Evolutionary conservation across 1,140 invertebrate genomes (phyloP).

Genomic region (Uloborus diversus): DNA sequence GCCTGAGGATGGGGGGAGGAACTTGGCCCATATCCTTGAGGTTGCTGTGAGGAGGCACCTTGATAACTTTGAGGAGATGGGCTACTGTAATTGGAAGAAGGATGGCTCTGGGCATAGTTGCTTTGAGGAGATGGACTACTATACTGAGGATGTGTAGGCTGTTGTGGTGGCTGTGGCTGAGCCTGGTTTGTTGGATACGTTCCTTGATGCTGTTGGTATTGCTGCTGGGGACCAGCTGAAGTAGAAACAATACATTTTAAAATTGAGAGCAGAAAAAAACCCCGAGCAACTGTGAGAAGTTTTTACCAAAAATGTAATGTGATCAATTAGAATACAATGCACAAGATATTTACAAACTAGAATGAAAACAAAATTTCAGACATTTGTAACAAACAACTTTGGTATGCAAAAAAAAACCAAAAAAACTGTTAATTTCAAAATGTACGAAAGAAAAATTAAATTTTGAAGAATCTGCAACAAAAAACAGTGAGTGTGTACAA

Average conservation of each 20-base stretch:
- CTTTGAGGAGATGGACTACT: slow-evolving; percentile 10
- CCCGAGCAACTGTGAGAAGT: no score
- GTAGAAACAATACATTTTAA: not conserved
- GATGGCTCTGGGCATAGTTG: slow-evolving; percentile 14
- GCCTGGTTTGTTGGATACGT: not conserved
- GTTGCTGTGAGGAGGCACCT: slow-evolving; percentile 30
- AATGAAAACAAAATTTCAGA: not conserved
- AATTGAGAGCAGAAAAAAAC: not conserved
- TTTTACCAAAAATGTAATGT: not conserved
- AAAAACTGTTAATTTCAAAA: not conserved
- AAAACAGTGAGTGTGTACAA: no score
- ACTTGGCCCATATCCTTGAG: slow-evolving; percentile 19
- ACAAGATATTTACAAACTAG: not conserved
- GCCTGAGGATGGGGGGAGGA: slow-evolving; percentile 44
- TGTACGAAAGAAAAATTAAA: not conserved
- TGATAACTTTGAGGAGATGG: slow-evolving; percentile 21
- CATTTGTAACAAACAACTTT: not conserved
- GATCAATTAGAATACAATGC: not conserved
- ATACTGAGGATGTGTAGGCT: slow-evolving; percentile 22
- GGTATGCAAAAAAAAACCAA: not conserved
- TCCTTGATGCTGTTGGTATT: not conserved
- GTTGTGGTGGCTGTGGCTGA: slow-evolving; percentile 8
- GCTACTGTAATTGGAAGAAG: slow-evolving; percentile 12
- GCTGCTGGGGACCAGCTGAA: slow-evolving; percentile 19
- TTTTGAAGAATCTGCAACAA: not conserved